phyloP scores from a whole-genome alignment of 2,888 invertebrate genomes.

The Pseudococcus jackbeardsleyi region DNA sequence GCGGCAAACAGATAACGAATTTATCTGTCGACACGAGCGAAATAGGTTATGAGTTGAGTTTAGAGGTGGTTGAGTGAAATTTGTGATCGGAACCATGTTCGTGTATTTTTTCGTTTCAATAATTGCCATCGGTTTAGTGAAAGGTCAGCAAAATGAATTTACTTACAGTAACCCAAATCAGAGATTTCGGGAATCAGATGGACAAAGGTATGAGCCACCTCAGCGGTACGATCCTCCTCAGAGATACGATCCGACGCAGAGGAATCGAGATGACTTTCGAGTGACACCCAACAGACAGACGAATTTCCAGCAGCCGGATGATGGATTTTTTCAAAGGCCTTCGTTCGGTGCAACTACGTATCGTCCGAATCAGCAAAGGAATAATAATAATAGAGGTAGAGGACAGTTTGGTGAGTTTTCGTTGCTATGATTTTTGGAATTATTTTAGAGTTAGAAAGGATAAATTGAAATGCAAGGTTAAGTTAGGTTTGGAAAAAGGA shows the following conservation, averaged over 20 bases:
- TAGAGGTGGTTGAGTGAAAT: slow-evolving; percentile 11
- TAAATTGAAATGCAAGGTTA: no score
- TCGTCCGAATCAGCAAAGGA: slow-evolving; percentile 1
- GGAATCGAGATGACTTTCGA: background rate
- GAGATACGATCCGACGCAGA: background rate
- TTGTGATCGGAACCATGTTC: no score
- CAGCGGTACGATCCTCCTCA: background rate
- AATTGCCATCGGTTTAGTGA: background rate
- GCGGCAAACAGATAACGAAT: slow-evolving; percentile 26
- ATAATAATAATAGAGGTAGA: slow-evolving; percentile 15
- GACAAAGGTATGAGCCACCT: background rate
- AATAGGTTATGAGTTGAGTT: slow-evolving; percentile 27
- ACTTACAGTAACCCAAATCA: background rate
- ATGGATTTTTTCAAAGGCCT: slow-evolving; percentile 4
- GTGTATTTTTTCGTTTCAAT: no score
- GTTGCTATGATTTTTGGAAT: background rate
- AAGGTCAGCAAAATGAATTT: slow-evolving; percentile 26
- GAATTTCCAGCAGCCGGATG: background rate
- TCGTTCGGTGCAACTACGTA: background rate
- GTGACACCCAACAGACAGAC: background rate
- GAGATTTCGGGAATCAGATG: background rate
- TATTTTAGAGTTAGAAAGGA: no score
- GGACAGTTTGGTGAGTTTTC: background rate
- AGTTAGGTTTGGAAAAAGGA: no score
- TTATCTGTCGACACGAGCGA: background rate